Percentiles rank a stretch among this genome's conserved stretches.
phyloP scores from a whole-genome alignment of 92 coral and sea anemone species.

The Micromussa lordhowensis region DNA sequence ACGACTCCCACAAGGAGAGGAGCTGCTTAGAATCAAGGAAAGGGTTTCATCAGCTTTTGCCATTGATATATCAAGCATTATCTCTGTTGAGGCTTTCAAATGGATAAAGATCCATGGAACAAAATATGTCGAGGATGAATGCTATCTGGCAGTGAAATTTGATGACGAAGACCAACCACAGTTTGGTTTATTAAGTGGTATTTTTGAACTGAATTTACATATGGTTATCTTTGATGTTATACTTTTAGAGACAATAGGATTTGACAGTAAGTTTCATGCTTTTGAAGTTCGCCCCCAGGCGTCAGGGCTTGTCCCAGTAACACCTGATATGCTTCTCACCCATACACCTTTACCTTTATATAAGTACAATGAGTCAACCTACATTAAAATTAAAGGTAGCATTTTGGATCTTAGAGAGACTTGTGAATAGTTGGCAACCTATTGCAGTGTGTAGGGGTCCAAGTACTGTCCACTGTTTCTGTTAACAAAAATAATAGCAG shows the following conservation, averaged over 20 bases:
- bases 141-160: slow-evolving; percentile 32
- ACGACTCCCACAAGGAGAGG: slow-evolving; percentile 9
- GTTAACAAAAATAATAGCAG: too few species aligned
- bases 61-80: slow-evolving; percentile 5
- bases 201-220: slow-evolving; percentile 8
- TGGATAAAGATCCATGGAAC: slow-evolving; percentile 44
- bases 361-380: too few species aligned
- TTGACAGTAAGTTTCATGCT: slow-evolving; percentile 1
- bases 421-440: too few species aligned
- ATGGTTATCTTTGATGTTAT: slow-evolving; percentile 20
- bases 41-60: background rate
- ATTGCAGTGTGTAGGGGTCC: too few species aligned
- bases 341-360: background rate
- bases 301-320: background rate
- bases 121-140: slow-evolving; percentile 33
- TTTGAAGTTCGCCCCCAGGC: slow-evolving; percentile 34
- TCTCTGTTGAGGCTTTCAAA: background rate
- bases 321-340: background rate
- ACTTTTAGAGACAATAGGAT: slow-evolving; percentile 25
- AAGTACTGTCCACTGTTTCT: too few species aligned
- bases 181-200: slow-evolving; percentile 29
- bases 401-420: too few species aligned
- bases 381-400: too few species aligned
- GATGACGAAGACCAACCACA: slow-evolving; percentile 19
- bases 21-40: background rate